These are phyloP conservation scores for Malachius bipustulatus DNA, from an alignment of 2,888 invertebrate species.

Conservation along the genomic window DNA sequence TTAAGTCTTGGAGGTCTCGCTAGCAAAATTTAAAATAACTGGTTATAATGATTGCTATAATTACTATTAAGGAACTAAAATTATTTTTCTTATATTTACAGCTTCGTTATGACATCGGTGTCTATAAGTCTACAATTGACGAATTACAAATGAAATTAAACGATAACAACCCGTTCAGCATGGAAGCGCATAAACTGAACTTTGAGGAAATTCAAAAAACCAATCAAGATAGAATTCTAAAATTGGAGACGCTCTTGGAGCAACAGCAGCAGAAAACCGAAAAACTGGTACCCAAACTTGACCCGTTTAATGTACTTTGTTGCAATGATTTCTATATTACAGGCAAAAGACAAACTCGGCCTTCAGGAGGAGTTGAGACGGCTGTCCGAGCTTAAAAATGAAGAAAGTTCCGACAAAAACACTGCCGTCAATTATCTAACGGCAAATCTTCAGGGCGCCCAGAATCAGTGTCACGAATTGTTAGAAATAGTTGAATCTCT, in stretches of 20 bases:
- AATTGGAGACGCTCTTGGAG: conserved; percentile 23
- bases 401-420: neutral
- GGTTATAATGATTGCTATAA: too few relatives aligned
- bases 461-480: conserved; percentile 27
- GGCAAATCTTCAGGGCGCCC: conserved; percentile 24
- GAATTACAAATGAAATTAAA: conserved; percentile 26
- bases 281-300: conserved; percentile 15
- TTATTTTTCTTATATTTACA: too few relatives aligned
- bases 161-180: conserved; percentile 24
- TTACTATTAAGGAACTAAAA: too few relatives aligned
- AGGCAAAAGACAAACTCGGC: conserved; percentile 23
- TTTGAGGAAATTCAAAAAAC: conserved; percentile 25
- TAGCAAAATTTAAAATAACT: too few relatives aligned
- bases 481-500: conserved; percentile 24
- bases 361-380: conserved; percentile 24
- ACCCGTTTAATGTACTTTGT: neutral
- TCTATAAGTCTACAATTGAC: conserved; percentile 24
- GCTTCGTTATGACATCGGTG: conserved; percentile 21
- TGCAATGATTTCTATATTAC: conserved; percentile 10
- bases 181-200: conserved; percentile 22
- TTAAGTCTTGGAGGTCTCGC: too few relatives aligned
- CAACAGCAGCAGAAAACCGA: conserved; percentile 21
- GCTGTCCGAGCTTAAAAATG: conserved; percentile 17
- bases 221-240: conserved; percentile 23
- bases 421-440: conserved; percentile 19